Conservation (phyloP, 2,888 invertebrate species). For the Cheilosia impressa region DNA sequence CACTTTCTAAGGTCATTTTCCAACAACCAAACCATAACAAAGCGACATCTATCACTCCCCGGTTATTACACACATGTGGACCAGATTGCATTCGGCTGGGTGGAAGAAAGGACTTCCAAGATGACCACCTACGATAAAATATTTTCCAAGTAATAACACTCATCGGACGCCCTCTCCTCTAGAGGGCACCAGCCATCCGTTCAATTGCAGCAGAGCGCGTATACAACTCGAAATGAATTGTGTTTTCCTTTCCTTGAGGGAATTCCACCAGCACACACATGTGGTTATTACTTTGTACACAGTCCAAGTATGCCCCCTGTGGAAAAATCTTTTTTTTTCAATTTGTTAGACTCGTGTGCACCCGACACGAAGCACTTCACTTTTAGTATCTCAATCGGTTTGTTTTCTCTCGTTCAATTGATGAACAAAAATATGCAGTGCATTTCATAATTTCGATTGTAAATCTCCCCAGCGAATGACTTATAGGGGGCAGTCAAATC, state of each 20-base stretch:
- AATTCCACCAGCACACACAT: slow-evolving; percentile 35
- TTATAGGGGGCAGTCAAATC: slow-evolving; percentile 30
- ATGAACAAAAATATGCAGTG: slow-evolving; percentile 53
- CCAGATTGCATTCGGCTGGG: slow-evolving; percentile 50
- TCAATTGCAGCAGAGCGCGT: slow-evolving; percentile 37
- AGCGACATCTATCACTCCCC: slow-evolving; percentile 13
- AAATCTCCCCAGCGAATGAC: slow-evolving; percentile 39
- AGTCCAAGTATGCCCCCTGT: neutral
- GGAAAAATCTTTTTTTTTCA: neutral
- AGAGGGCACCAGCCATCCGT: slow-evolving; percentile 20
- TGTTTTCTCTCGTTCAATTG: slow-evolving; percentile 33
- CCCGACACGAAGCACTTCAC: slow-evolving; percentile 12
- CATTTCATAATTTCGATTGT: slow-evolving; percentile 35
- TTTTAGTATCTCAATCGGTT: slow-evolving; percentile 44
- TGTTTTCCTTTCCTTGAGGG: slow-evolving; percentile 38
- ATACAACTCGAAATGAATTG: neutral
- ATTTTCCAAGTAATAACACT: slow-evolving; percentile 57
- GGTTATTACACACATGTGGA: slow-evolving; percentile 37
- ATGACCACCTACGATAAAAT: slow-evolving; percentile 69
- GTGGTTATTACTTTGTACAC: slow-evolving; percentile 16
- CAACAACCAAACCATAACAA: slow-evolving; percentile 14
- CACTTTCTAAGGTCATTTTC: slow-evolving; percentile 53
- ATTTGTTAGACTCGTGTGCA: neutral
- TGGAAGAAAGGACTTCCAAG: slow-evolving; percentile 52
- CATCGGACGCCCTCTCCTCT: slow-evolving; percentile 3